phyloP scores from a whole-genome alignment of 2,113 vertebrate species.

The Rhabdornis inornatus region DNA sequence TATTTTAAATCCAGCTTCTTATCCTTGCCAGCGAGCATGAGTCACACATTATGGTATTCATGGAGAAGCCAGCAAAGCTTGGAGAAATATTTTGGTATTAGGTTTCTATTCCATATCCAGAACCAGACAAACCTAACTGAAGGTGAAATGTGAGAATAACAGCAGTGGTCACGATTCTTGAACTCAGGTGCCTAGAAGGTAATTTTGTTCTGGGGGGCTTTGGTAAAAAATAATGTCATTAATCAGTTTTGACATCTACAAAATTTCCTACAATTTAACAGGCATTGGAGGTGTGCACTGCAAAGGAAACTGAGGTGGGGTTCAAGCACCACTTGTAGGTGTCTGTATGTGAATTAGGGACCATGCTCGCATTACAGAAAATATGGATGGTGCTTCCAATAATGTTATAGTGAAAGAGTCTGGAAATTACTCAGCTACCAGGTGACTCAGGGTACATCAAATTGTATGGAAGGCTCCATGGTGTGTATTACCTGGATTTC shows the following conservation, averaged over 20 bases:
- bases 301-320: not conserved
- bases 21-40: constrained; percentile 41
- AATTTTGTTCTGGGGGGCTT: not conserved
- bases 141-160: constrained; percentile 16
- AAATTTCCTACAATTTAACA: not conserved
- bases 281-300: not conserved
- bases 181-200: not conserved
- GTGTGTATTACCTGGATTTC: not conserved
- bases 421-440: not conserved
- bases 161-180: not conserved
- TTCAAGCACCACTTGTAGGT: not conserved
- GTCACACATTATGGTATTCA: constrained; percentile 37
- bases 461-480: not conserved
- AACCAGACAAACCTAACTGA: constrained; percentile 17
- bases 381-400: not conserved
- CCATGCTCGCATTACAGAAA: not conserved
- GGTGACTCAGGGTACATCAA: not conserved
- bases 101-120: constrained; percentile 46
- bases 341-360: not conserved
- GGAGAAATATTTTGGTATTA: constrained; percentile 32
- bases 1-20: constrained; percentile 32
- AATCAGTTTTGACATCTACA: not conserved
- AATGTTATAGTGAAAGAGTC: not conserved
- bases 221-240: not conserved
- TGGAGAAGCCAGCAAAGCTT: constrained; percentile 24